phyloP scores from a whole-genome alignment of 2,797 vertebrate genomes.

The Molossus alvarezi region DNA sequence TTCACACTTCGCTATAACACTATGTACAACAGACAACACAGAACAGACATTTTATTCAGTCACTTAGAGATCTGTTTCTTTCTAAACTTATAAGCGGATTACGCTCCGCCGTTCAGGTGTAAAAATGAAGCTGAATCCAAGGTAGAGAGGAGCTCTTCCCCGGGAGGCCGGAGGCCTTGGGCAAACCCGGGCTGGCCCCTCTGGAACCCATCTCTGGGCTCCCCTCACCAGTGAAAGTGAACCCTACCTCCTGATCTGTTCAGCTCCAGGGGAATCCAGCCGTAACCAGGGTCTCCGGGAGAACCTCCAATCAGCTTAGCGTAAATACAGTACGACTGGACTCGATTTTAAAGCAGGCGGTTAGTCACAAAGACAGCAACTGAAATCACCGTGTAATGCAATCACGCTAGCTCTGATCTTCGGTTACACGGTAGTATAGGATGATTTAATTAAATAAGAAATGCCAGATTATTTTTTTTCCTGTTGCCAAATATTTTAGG shows the following conservation, averaged over 20 bases:
- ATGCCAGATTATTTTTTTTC: constrained; percentile 73
- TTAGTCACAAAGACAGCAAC: constrained; percentile 58
- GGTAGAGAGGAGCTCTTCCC: neutral
- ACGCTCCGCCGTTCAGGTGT: neutral
- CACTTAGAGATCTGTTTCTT: neutral
- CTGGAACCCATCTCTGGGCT: constrained; percentile 5
- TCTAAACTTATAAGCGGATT: neutral
- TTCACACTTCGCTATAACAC: neutral
- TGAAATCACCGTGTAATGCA: neutral
- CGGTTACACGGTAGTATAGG: constrained; percentile 62
- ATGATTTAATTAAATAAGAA: constrained; percentile 83
- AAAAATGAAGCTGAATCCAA: neutral
- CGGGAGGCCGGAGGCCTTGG: neutral
- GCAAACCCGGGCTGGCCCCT: constrained; percentile 49
- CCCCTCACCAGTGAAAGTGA: constrained; percentile 27
- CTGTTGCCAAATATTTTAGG: constrained; percentile 85
- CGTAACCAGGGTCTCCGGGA: constrained; percentile 49
- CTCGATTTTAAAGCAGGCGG: constrained; percentile 53
- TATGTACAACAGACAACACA: neutral
- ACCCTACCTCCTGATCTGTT: constrained; percentile 52
- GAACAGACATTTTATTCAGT: neutral
- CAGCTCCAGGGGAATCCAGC: constrained; percentile 29
- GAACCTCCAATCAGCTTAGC: constrained; percentile 54
- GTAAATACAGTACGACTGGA: constrained; percentile 30
- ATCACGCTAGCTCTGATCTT: constrained; percentile 58